Evolutionary conservation across 1,140 invertebrate genomes (phyloP).

Genomic region (Aradophagus sp.): DNA sequence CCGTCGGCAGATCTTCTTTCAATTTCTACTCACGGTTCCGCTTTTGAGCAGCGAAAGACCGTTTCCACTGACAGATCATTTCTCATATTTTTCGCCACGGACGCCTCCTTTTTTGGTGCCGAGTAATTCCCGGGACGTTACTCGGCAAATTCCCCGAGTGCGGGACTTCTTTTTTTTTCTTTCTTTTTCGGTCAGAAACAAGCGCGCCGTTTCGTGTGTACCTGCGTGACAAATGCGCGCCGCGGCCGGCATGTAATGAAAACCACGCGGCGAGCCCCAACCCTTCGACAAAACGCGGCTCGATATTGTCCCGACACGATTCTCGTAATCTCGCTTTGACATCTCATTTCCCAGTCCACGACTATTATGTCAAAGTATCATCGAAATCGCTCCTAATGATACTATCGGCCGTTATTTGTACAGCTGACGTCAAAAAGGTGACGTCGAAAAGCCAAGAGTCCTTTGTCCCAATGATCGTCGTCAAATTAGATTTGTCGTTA

Average conservation of each 20-base stretch:
- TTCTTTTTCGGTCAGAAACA: background rate
- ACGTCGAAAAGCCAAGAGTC: no score
- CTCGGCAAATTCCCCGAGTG: constrained; percentile 64
- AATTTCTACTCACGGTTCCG: constrained; percentile 62
- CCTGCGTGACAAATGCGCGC: no score
- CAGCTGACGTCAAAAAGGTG: constrained; percentile 8
- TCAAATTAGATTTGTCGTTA: no score
- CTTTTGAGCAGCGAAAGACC: constrained; percentile 58
- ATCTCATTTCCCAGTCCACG: constrained; percentile 51
- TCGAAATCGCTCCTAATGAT: constrained; percentile 24
- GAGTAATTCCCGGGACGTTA: constrained; percentile 69
- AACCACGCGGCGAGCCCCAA: constrained; percentile 32
- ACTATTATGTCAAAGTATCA: background rate
- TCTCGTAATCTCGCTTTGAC: constrained; percentile 54
- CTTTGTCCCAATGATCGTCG: no score
- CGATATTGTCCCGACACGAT: constrained; percentile 29
- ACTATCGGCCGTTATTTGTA: constrained; percentile 9
- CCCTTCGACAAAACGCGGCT: constrained; percentile 36
- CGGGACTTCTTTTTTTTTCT: background rate
- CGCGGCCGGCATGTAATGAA: no score
- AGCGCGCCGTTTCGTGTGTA: constrained; percentile 29
- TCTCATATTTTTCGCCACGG: constrained; percentile 70
- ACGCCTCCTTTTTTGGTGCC: constrained; percentile 39
- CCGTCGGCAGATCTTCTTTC: constrained; percentile 60
- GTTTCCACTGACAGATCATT: constrained; percentile 70